Evolutionary conservation across 2,113 vertebrate genomes (phyloP).

Genomic region (Addax nasomaculatus): DNA sequence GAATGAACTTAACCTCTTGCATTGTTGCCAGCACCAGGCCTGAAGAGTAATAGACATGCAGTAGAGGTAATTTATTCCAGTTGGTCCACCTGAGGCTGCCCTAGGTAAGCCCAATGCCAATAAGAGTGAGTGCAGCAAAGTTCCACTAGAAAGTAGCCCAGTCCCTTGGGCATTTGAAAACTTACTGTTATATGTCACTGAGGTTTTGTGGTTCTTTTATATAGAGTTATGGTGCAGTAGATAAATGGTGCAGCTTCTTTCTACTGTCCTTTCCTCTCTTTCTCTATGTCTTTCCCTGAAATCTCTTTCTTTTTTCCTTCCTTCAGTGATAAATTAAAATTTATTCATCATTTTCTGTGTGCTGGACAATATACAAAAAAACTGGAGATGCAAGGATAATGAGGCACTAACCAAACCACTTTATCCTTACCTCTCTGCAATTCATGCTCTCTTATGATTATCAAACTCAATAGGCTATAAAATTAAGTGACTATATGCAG

Average conservation of each 20-base stretch:
- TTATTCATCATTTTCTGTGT: background rate
- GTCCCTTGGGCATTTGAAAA: background rate
- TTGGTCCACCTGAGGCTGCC: background rate
- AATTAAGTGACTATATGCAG: conserved; percentile 28
- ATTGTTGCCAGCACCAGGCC: background rate
- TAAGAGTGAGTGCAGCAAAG: background rate
- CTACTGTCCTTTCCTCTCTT: background rate
- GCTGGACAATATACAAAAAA: background rate
- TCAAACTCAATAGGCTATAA: conserved; percentile 50
- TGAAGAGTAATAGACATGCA: background rate
- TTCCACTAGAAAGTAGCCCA: background rate
- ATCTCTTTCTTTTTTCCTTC: background rate
- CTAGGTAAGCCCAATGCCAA: background rate
- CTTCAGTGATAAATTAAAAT: conserved; percentile 22
- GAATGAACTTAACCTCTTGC: background rate
- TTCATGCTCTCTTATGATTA: background rate
- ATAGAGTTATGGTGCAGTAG: background rate
- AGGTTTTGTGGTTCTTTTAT: background rate
- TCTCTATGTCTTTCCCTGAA: background rate
- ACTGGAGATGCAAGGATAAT: background rate
- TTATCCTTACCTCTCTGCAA: background rate
- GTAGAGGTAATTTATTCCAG: background rate
- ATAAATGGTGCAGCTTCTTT: background rate
- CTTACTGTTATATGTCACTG: background rate
- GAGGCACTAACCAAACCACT: background rate